Evolutionary conservation across 2,113 vertebrate species (phyloP), one percentile per base, ranked within the genome.

Genomic region (Malurus melanocephalus): DNA sequence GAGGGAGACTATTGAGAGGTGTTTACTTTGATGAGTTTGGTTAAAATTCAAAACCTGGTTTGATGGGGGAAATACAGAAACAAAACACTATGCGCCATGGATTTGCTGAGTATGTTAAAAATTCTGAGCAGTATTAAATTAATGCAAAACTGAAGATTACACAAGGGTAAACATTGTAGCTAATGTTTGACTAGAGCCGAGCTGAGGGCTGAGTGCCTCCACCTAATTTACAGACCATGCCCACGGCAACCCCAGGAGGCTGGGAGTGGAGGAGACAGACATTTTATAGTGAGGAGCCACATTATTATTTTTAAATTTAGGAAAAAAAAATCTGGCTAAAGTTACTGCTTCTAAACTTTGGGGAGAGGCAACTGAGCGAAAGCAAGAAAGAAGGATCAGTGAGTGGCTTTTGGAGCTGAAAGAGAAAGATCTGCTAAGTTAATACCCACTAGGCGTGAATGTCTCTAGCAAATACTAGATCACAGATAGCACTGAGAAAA

Each of bases 141-240:
- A 96, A 97, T 94, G 94, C 95, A 97, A 93, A 97, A 94, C 89
- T 93, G 90, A 96, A 96, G 95, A 97, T 97, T 97, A 96, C 95
- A 95, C 95, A 92, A 96, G 96, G 89, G 95, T 97, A 97, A 97
- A 97, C 95, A 95, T 55, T 95, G 93, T 55, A 93, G 96, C 92
- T 96, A 95, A 97, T 96, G 94, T 97, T 95, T 97, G 95, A 96
- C 95, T 96, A 90, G 93, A 93, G 86, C 93, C 83, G 91, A 96
- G 90, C 89, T 43, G 90, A 96, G 93, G 93, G 87, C 81, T 95
- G 81, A 96, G 73, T 92, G 87, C 95, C 90, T 96, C 90, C 78
- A 76, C 89, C 95, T 93, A 94, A 96, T 95, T 96, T 95, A 94
- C 87, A 96, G 95, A 94, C 95, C 92, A 94, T 85, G 89, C 87